Percentiles rank a stretch among this genome's conserved stretches.
phyloP scores from a whole-genome alignment of 2,888 invertebrate genomes.

The Willowsia nigromaculata region DNA sequence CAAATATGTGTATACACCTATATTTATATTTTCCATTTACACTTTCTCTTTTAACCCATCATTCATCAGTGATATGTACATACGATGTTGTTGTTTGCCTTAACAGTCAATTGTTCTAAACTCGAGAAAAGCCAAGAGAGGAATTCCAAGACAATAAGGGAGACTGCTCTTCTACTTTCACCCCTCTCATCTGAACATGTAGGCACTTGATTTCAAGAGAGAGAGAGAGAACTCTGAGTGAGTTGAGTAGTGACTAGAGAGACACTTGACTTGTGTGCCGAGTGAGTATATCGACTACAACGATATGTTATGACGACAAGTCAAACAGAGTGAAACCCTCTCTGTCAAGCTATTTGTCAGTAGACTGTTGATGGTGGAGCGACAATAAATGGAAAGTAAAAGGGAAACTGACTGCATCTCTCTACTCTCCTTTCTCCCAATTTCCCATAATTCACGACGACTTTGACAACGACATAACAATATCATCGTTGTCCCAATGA shows the following conservation, averaged over 20 bases:
- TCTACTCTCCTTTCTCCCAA: not conserved
- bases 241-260: slow-evolving; percentile 14
- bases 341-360: slow-evolving; percentile 38
- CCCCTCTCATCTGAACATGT: not conserved
- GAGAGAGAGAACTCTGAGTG: not conserved
- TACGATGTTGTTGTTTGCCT: not conserved
- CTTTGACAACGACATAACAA: slow-evolving; percentile 14
- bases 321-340: not conserved
- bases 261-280: slow-evolving; percentile 21
- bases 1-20: not conserved
- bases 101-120: slow-evolving; percentile 28
- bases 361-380: no score
- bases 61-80: not conserved
- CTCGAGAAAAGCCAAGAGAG: not conserved
- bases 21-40: slow-evolving; percentile 5
- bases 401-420: not conserved
- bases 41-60: not conserved
- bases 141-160: not conserved
- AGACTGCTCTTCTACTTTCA: slow-evolving; percentile 24
- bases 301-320: not conserved
- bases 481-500: not conserved
- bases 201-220: not conserved
- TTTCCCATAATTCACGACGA: slow-evolving; percentile 19
- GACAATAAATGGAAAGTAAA: not conserved
- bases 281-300: not conserved